A percentile compares a stretch with the other conserved stretches of the same genome.
These are phyloP conservation scores for Aphidius gifuensis DNA, from an alignment of 1,140 invertebrate species.

Conservation along the genomic window DNA sequence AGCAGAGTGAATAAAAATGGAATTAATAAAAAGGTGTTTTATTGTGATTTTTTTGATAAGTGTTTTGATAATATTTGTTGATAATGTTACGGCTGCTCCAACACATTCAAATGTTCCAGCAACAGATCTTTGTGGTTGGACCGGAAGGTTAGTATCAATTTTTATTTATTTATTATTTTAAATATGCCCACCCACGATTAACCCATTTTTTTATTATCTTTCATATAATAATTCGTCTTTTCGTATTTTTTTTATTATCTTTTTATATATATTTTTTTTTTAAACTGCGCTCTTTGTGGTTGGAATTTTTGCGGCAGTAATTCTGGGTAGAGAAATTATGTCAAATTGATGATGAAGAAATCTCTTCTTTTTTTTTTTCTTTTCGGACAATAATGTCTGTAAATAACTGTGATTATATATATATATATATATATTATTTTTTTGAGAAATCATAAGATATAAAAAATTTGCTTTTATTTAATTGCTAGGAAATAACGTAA, in stretches of 20 bases:
- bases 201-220: slow-evolving; percentile 1
- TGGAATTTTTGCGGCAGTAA: too few species aligned
- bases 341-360: not conserved
- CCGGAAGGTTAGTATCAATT: slow-evolving; percentile 46
- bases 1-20: too few species aligned
- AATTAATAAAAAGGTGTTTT: too few species aligned
- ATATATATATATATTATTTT: too few species aligned
- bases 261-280: too few species aligned
- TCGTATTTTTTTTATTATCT: not conserved
- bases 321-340: not conserved
- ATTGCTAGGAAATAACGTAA: slow-evolving; percentile 17
- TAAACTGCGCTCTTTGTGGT: too few species aligned
- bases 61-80: slow-evolving; percentile 29
- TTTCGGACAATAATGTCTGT: too few species aligned
- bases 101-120: slow-evolving; percentile 37
- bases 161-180: slow-evolving; percentile 4
- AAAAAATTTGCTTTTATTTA: slow-evolving; percentile 12
- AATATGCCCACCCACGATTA: not conserved
- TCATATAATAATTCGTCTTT: slow-evolving; percentile 5
- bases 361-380: too few species aligned
- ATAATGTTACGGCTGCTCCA: slow-evolving; percentile 33
- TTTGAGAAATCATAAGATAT: too few species aligned
- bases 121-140: slow-evolving; percentile 52
- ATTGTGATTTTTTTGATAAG: too few species aligned
- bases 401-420: too few species aligned